Evolutionary conservation across 2,113 vertebrate genomes (phyloP).

Genomic region (Tiliqua scincoides): DNA sequence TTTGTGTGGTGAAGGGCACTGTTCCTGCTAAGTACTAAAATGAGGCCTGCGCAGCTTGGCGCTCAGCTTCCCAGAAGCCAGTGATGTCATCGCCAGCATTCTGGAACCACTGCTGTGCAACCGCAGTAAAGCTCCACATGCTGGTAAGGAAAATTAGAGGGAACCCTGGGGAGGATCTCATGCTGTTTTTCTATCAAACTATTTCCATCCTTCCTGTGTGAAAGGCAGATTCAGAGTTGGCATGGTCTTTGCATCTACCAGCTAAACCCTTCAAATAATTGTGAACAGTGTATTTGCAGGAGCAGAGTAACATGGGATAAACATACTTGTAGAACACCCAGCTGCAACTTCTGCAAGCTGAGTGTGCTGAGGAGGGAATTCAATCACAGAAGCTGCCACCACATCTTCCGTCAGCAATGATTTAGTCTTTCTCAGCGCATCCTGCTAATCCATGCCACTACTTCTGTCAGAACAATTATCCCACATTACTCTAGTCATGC

Average conservation of each 20-base stretch:
- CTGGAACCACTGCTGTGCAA: no score
- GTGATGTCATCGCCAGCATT: no score
- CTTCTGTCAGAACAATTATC: not conserved
- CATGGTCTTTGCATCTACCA: not conserved
- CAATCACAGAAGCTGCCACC: not conserved
- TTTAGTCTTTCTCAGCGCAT: not conserved
- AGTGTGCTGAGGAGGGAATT: not conserved
- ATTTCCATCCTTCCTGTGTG: not conserved
- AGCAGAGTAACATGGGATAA: not conserved
- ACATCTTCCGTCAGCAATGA: not conserved
- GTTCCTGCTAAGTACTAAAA: no score
- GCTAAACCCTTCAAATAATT: not conserved
- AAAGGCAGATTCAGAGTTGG: not conserved
- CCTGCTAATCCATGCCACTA: not conserved
- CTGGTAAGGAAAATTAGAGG: no score
- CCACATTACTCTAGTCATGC: not conserved
- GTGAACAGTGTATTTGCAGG: not conserved
- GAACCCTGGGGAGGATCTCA: no score
- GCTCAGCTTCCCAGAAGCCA: no score
- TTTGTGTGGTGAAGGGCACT: not conserved
- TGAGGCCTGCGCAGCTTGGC: no score
- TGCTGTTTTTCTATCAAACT: not conserved
- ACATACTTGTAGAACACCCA: not conserved
- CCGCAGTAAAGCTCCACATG: no score
- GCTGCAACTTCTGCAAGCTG: not conserved